Evolutionary conservation across 92 coral and sea anemone species (phyloP).

Genomic region (Umimayanthus chanpuru): DNA sequence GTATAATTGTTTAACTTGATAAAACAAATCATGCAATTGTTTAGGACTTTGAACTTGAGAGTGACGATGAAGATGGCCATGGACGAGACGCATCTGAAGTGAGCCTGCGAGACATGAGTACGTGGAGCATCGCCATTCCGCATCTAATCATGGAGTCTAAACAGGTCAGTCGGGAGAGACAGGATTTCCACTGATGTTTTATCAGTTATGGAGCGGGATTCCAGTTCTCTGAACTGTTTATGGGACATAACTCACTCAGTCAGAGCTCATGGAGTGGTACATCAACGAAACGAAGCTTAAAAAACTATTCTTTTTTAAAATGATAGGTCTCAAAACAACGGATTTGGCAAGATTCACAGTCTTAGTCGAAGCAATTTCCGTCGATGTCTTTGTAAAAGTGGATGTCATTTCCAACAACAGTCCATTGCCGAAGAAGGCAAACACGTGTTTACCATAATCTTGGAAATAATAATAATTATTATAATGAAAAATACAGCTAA

Average conservation of each 20-base stretch:
- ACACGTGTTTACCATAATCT: too few relatives aligned
- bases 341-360: too few relatives aligned
- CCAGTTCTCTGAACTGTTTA: background rate
- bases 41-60: slow-evolving; percentile 71
- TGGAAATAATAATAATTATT: too few relatives aligned
- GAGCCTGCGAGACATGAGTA: slow-evolving; percentile 81
- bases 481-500: too few relatives aligned
- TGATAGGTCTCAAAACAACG: too few relatives aligned
- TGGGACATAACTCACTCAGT: background rate
- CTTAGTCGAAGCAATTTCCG: too few relatives aligned
- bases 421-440: too few relatives aligned
- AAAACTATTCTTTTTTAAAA: too few relatives aligned
- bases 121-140: slow-evolving; percentile 91
- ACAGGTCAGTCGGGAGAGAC: slow-evolving; percentile 59
- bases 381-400: too few relatives aligned
- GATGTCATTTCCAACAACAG: too few relatives aligned
- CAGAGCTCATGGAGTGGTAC: background rate
- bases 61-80: slow-evolving; percentile 60
- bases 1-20: background rate
- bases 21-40: background rate
- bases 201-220: background rate
- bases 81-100: slow-evolving; percentile 42
- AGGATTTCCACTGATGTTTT: background rate
- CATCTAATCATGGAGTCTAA: slow-evolving; percentile 89
- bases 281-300: background rate